These are phyloP conservation scores for Eupeodes corollae DNA, from an alignment of 1,140 invertebrate species.

Conservation along the genomic window DNA sequence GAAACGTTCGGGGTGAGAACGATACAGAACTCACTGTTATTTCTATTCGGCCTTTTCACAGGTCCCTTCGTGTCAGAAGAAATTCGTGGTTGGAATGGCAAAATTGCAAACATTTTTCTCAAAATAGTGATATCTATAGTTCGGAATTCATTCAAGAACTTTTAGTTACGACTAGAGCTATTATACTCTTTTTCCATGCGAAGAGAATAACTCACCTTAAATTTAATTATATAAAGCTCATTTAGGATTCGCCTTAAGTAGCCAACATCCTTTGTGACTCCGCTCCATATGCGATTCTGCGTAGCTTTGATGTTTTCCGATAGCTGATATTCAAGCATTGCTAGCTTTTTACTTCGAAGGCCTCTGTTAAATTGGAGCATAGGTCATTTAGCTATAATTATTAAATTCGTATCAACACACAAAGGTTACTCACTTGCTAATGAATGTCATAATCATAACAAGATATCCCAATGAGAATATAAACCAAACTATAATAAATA, in stretches of 20 bases:
- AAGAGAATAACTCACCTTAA: constrained; percentile 67
- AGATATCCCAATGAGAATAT: constrained; percentile 83
- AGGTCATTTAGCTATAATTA: not conserved
- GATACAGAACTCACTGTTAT: too few relatives aligned
- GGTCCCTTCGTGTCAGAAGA: too few relatives aligned
- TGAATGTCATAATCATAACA: constrained; percentile 82
- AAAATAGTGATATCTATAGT: too few relatives aligned
- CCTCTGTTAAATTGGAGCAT: constrained; percentile 16
- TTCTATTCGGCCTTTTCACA: too few relatives aligned
- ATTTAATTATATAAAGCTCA: constrained; percentile 63
- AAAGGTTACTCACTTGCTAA: constrained; percentile 43
- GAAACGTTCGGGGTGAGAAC: too few relatives aligned
- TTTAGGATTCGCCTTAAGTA: constrained; percentile 62
- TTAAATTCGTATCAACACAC: not conserved
- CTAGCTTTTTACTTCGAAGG: constrained; percentile 55
- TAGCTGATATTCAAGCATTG: constrained; percentile 61
- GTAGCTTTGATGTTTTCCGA: constrained; percentile 62
- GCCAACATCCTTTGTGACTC: constrained; percentile 62
- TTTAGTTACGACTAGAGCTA: too few relatives aligned
- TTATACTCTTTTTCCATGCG: too few relatives aligned
- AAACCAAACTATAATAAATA: constrained; percentile 58
- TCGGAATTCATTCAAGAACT: too few relatives aligned
- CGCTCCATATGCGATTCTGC: constrained; percentile 63
- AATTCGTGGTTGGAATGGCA: too few relatives aligned
- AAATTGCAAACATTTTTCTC: too few relatives aligned